These are phyloP conservation scores for Pteropus rufus DNA, from an alignment of 2,797 vertebrate genomes.

Conservation along the genomic window DNA sequence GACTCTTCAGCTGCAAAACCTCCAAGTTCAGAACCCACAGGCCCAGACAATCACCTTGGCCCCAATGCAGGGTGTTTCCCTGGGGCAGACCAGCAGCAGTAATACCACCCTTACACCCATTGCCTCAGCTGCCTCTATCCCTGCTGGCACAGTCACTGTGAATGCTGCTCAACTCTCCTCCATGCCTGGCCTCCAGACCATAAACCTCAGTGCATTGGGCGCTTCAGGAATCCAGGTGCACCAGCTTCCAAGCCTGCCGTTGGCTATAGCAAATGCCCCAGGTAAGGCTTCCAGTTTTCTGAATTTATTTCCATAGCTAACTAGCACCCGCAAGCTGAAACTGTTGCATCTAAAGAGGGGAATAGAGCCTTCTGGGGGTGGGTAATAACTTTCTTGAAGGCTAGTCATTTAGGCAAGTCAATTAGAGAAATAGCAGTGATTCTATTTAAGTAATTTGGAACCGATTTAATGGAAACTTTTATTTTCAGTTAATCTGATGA, in stretches of 20 bases:
- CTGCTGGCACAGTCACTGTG: slow-evolving; percentile 88
- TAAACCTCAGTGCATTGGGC: slow-evolving; percentile 95
- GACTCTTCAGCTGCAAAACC: slow-evolving; percentile 95
- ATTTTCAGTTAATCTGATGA: neutral
- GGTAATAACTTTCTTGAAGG: neutral
- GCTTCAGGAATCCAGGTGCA: slow-evolving; percentile 95
- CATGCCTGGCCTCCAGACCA: slow-evolving; percentile 92
- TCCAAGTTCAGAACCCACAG: slow-evolving; percentile 88
- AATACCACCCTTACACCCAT: slow-evolving; percentile 84
- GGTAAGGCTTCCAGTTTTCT: slow-evolving; percentile 83
- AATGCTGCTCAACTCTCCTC: slow-evolving; percentile 94
- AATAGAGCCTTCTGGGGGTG: neutral
- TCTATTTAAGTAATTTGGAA: slow-evolving; percentile 25
- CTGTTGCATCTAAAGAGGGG: neutral
- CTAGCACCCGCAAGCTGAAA: neutral
- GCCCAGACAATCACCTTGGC: slow-evolving; percentile 95
- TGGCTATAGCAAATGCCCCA: slow-evolving; percentile 89
- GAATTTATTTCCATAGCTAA: neutral
- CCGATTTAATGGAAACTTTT: neutral
- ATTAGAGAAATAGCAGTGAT: neutral
- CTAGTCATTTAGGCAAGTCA: neutral
- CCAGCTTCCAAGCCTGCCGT: slow-evolving; percentile 93
- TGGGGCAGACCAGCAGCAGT: slow-evolving; percentile 87
- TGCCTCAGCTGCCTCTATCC: slow-evolving; percentile 82
- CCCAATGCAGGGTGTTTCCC: slow-evolving; percentile 89